Base-by-base conservation (phyloP, 2,888 invertebrate genomes). In the Cheilosia urbana region DNA sequence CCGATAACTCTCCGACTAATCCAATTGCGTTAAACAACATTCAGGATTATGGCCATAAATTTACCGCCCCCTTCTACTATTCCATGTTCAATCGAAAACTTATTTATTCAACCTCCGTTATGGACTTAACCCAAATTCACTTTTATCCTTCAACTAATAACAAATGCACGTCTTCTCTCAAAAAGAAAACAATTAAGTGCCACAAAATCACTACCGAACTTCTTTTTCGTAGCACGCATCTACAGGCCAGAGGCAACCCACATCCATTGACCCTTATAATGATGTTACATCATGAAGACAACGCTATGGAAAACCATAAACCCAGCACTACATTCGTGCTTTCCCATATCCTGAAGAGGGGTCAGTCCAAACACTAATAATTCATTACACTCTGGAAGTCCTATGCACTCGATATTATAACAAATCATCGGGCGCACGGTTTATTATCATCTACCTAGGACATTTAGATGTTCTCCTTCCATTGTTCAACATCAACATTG, bases 181-280 rank as follows among this genome's bases (percentile, higher is more conserved):
- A 21, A 62, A 49, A 57, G 53, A 73, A 79, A 69, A 47, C 83
- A 79, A 84, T 84, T 84, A 84, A 84, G 69, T 75, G 79, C 83
- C 79, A 79, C 79, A 84, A 84, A 84, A 84, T 79, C 83, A 84
- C 83, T 55, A 78, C 57, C 65, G 72, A 72, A 34, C 53, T 65
- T 68, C 40, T 53, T 60, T 58, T 42, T 13, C 30, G 53, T 13
- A 13, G 37, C 37, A 7, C 60, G 60, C 73, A 30, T 51, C 58
- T 40, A 42, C n/a, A 71, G 11, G 4, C 7, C 5, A 47, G 9
- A 47, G 21, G 53, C 76, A 81, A 66, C 78, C 83, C 83, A 78
- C 83, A 83, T 83, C 79, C 69, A 84, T 75, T 84, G 83, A 84
- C 83, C 83, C 83, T 79, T 79, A 84, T 84, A 84, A 79, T 84